phyloP scores from a whole-genome alignment of 1,140 invertebrate genomes.

The Zaprionus africanus region DNA sequence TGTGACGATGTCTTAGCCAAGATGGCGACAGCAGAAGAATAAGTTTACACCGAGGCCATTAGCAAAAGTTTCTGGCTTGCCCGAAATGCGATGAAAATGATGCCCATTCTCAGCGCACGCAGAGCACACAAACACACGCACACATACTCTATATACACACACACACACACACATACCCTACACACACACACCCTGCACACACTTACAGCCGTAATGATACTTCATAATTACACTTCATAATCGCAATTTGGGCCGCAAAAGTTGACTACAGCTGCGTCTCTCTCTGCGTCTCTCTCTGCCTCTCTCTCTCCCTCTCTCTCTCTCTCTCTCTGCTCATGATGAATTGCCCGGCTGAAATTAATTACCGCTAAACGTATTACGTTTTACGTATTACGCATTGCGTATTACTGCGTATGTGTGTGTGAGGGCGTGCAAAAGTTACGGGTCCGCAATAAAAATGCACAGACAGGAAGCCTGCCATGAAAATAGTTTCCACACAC shows the following conservation, averaged over 20 bases:
- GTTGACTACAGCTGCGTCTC: slow-evolving; percentile 44
- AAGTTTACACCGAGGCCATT: slow-evolving; percentile 52
- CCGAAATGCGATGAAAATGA: slow-evolving; percentile 17
- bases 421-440: background rate
- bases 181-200: background rate
- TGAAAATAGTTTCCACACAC: background rate
- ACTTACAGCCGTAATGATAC: slow-evolving; percentile 30
- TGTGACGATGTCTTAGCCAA: slow-evolving; percentile 5
- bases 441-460: background rate
- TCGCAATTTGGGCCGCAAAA: slow-evolving; percentile 49
- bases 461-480: background rate
- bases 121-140: background rate
- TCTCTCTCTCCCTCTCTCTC: background rate
- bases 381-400: slow-evolving; percentile 20
- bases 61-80: slow-evolving; percentile 51
- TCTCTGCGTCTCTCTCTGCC: background rate
- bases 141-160: background rate
- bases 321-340: slow-evolving; percentile 40
- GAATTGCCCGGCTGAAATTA: slow-evolving; percentile 58
- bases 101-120: slow-evolving; percentile 2
- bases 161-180: background rate
- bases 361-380: slow-evolving; percentile 54
- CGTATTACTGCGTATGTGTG: background rate
- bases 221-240: slow-evolving; percentile 46
- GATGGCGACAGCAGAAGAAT: slow-evolving; percentile 15